phyloP scores from a whole-genome alignment of 1,140 invertebrate species.

The Bradysia coprophila region DNA sequence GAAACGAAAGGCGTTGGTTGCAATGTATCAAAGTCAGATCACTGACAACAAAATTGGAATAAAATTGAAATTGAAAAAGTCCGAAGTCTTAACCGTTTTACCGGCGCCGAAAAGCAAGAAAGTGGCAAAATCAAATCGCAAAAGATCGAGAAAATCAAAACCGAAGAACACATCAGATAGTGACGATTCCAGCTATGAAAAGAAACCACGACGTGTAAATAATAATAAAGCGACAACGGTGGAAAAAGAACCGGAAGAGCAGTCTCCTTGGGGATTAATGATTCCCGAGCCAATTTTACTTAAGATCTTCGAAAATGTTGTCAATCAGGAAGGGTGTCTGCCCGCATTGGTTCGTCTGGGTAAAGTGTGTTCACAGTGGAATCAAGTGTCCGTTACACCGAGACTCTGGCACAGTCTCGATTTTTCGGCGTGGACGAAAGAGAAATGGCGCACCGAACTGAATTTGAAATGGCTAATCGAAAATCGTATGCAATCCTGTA shows the following conservation, averaged over 20 bases:
- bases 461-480: constrained; percentile 57
- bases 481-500: constrained; percentile 46
- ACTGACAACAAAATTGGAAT: constrained; percentile 40
- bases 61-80: constrained; percentile 41
- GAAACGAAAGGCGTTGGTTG: constrained; percentile 15
- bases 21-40: constrained; percentile 28
- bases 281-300: constrained; percentile 43
- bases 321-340: constrained; percentile 43
- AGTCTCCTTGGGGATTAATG: constrained; percentile 33
- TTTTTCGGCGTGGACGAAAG: constrained; percentile 48
- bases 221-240: constrained; percentile 12
- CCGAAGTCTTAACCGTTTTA: constrained; percentile 11
- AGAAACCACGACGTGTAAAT: constrained; percentile 13
- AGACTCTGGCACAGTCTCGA: constrained; percentile 59
- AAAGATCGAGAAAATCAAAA: constrained; percentile 27
- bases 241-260: constrained; percentile 25
- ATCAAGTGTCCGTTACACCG: constrained; percentile 40
- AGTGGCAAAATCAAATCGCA: constrained; percentile 15
- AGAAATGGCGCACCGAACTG: constrained; percentile 49
- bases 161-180: constrained; percentile 21
- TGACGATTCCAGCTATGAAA: constrained; percentile 29
- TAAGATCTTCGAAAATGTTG: constrained; percentile 48
- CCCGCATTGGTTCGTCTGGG: constrained; percentile 51
- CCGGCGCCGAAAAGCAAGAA: not conserved
- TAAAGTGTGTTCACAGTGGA: constrained; percentile 56